A percentile compares a stretch with the other conserved stretches of the same genome.
Conservation (phyloP, 2,113 vertebrate species). For the Protobothrops mucrosquamatus region DNA sequence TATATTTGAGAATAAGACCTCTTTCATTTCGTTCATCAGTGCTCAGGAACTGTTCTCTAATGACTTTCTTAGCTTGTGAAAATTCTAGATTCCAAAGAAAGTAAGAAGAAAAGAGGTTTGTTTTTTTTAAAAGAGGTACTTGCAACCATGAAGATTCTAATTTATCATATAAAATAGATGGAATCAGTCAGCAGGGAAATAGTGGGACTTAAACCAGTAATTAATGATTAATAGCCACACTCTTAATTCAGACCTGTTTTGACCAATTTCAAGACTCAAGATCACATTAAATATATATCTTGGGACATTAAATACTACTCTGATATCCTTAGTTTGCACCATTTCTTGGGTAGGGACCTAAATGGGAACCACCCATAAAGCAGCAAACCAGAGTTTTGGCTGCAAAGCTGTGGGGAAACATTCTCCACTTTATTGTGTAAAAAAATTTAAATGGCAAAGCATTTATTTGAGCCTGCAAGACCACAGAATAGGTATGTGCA, state of each 20-base stretch:
- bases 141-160: background rate
- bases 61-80: background rate
- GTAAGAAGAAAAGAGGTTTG: background rate
- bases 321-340: background rate
- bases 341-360: background rate
- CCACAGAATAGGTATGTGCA: background rate
- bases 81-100: background rate
- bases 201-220: background rate
- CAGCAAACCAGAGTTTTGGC: background rate
- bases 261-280: background rate
- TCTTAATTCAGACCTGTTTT: background rate
- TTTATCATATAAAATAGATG: background rate
- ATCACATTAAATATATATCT: background rate
- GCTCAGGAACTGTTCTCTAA: background rate
- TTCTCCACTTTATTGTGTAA: background rate
- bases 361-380: background rate
- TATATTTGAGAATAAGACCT: background rate
- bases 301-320: background rate
- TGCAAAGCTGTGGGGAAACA: background rate
- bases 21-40: background rate
- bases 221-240: background rate
- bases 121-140: background rate
- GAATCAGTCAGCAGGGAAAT: background rate
- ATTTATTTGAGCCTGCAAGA: background rate
- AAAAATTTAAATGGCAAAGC: background rate